Evolutionary conservation across 2,113 vertebrate species (phyloP), one percentile per base, ranked within the genome.

Genomic region (Piaya cayana): DNA sequence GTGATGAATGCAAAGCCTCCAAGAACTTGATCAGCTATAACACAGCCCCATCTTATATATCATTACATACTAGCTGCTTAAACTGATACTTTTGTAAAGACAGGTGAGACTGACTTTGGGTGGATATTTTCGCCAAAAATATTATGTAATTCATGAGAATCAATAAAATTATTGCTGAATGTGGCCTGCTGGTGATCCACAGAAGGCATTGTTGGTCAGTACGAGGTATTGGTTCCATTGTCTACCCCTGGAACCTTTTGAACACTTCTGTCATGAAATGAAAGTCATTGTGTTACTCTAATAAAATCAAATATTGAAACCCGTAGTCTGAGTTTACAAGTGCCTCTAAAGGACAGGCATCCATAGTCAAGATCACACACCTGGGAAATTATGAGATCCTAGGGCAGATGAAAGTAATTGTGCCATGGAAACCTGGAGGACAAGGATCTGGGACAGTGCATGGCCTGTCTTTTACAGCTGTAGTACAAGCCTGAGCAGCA

Each of bases 41-140:
- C 16, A 43, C 0, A 27, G 2, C 9, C 36, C 4, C 42, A 0
- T 26, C 37, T 23, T 42, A 22, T 18, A 32, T 5, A 43, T 26
- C 3, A 90, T 79, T 59, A 37, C n/a, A 34, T 22, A 30, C 3
- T 6, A 17, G 19, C 22, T 82, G 11, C 30, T 86, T 10, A 59
- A 14, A 37, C 7, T 47, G 6, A 8, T 37, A 27, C 10, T n/a
- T 59, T 32, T 63, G 6, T 15, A 55, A 47, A 74, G 36, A 36
- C 18, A n/a, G 39, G 6, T 1, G 1, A 19, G 17, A 19, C 18
- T 45, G 49, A 26, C n/a, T 21, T 15, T 68, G n/a, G 7, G 27
- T 47, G 26, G 12, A 75, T 36, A 64, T 56, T 65, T 56, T 22
- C 56, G 62, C 53, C 32, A 83, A 34, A 71, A 34, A 19, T 36